Evolutionary conservation across 2,113 vertebrate genomes (phyloP), one percentile per base, ranked within the genome.

Genomic region (Anguilla rostrata): DNA sequence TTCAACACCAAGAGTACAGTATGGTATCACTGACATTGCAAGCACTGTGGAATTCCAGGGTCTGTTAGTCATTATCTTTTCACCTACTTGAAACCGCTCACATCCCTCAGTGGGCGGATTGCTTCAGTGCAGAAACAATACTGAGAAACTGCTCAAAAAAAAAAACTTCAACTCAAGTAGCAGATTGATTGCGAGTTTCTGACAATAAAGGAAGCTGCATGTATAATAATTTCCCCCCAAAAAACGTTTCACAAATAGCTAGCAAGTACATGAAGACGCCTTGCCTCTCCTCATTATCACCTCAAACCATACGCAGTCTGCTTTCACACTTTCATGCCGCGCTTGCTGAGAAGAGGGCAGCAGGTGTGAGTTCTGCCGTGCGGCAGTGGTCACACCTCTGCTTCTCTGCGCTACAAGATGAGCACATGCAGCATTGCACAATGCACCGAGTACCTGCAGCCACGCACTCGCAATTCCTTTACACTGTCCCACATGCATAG

Each of bases 11-110:
- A 53, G 26, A 56, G 18, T 15, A 34, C 22, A 82, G 43, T 5
- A 56, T 14, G 6, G 49, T n/a, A 26, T 81, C 39, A 11, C 80
- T 82, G 26, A 82, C 46, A 26, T 29, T 34, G 20, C 43, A n/a
- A 8, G 41, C 26, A 4, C 43, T n/a, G 22, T 12, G 81, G 81
- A 53, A 82, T 82, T 46, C 41, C 8, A 5, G 22, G 18, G 81
- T 49, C 81, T 82, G 81, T 82, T 82, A 29, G 81, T 49, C 20
- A 82, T 82, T 82, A 82, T 53, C 43, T 56, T 53, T 34, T 34
- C 46, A 53, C 43, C 81, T 82, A 43, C 26, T 56, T n/a, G 81
- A 49, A 82, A 14, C 81, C 34, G n/a, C 81, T 56, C 22, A 53
- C 46, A 41, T n/a, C 41, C 46, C 11, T 53, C 46, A 12, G n/a